Evolutionary conservation across 2,113 vertebrate genomes (phyloP).

Genomic region (Rhinichthys klamathensis): DNA sequence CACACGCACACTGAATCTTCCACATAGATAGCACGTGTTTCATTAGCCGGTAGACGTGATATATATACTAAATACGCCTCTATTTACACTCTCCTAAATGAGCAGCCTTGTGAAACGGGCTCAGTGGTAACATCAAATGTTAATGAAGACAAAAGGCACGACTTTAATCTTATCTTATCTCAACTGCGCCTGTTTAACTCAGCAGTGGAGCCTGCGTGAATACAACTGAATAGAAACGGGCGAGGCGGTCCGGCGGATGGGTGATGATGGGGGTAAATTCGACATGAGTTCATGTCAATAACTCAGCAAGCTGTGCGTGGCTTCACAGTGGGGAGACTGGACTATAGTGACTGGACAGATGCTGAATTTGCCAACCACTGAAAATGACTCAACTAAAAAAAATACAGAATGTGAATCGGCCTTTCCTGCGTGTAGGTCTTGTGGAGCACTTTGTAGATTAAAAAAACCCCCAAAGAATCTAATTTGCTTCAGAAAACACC

Average conservation of each 20-base stretch:
- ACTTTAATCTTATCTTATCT: conserved; percentile 45
- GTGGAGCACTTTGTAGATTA: background rate
- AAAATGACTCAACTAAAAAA: conserved; percentile 10
- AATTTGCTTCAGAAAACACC: background rate
- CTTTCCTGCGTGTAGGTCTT: background rate
- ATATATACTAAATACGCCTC: background rate
- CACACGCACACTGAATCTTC: background rate
- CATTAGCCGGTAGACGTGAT: conserved; percentile 7
- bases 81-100: conserved; percentile 22
- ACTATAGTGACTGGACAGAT: conserved; percentile 40
- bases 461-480: background rate
- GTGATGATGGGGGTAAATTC: conserved; percentile 22
- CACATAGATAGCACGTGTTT: conserved; percentile 7
- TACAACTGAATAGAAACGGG: conserved; percentile 31
- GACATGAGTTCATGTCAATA: conserved; percentile 50
- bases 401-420: background rate
- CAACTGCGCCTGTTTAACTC: conserved; percentile 37
- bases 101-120: conserved; percentile 27
- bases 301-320: conserved; percentile 50
- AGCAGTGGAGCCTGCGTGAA: conserved; percentile 21
- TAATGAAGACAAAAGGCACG: conserved; percentile 27
- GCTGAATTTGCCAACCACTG: conserved; percentile 20
- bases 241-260: background rate
- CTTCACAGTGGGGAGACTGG: conserved; percentile 26
- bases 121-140: conserved; percentile 34